Evolutionary conservation across 2,888 invertebrate genomes (phyloP).

Genomic region (Dichetophora obliterata): DNA sequence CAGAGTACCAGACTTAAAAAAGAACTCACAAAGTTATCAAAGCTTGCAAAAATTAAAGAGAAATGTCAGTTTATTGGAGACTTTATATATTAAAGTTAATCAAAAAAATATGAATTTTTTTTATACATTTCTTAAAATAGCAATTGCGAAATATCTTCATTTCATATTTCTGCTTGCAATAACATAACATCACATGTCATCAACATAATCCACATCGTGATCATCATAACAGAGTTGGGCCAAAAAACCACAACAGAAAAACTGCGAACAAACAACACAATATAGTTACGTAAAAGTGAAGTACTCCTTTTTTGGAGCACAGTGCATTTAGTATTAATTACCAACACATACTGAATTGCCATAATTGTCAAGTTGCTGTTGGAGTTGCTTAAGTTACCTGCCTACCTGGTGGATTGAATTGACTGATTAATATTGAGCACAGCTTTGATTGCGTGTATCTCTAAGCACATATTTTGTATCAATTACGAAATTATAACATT

Average conservation of each 20-base stretch:
- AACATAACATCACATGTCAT: background rate
- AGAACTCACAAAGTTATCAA: too few relatives aligned
- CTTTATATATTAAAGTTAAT: too few relatives aligned
- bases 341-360: slow-evolving; percentile 44
- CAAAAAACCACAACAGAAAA: background rate
- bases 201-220: background rate
- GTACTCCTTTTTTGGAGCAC: slow-evolving; percentile 41
- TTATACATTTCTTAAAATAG: too few relatives aligned
- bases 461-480: too few relatives aligned
- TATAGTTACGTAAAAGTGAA: slow-evolving; percentile 1
- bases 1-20: too few relatives aligned
- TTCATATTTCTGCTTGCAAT: background rate
- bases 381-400: background rate
- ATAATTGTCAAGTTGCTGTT: slow-evolving; percentile 38
- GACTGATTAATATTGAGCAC: background rate
- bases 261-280: background rate
- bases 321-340: slow-evolving; percentile 48
- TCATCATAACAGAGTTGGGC: background rate
- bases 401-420: background rate
- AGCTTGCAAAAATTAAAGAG: too few relatives aligned
- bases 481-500: too few relatives aligned
- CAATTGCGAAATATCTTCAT: too few relatives aligned
- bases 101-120: too few relatives aligned
- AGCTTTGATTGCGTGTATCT: background rate
- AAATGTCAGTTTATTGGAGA: too few relatives aligned